Evolutionary conservation across 2,888 invertebrate species (phyloP), one percentile per base, ranked within the genome.

Genomic region (Rhagophthalmus giganteus): DNA sequence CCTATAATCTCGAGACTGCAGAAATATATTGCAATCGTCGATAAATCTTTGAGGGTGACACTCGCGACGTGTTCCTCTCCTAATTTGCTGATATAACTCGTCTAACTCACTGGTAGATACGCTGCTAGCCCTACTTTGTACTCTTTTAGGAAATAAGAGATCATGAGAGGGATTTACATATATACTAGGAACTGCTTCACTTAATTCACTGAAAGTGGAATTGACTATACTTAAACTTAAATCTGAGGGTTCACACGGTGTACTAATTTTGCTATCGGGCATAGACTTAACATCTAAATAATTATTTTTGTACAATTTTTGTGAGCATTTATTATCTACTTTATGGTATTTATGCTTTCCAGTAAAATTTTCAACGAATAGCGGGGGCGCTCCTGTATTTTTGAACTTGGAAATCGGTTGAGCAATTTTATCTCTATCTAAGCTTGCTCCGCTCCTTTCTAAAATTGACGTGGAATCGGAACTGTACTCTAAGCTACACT

Each of bases 21-120:
- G 27, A 16, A 24, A 15, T n/a, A 44, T 31, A 53, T 52, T 42
- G 15, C 9, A 39, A 41, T 32, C 38, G 16, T 31, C 41, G 6
- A 42, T 30, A 37, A 30, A 44, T 16, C 26, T 52, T 11, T 27
- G 45, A 11, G 32, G n/a, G 24, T 45, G 12, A 12, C 32, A 15
- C 15, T 16, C 33, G 71, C 41, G 75, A 74, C 49, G 76, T 66
- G 66, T 63, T 10, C 70, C 61, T 59, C 82, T 76, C 9, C 81
- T 78, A 31, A 87, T 86, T 64, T 84, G 84, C 60, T 86, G 84
- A 67, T 87, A 87, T 5, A 87, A 74, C 65, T 86, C 86, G 63
- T 87, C 87, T 37, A 87, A 75, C 59, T 83, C 83, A 63, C 82
- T 82, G 2, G 73, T 72, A 1, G 72, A 75, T 0, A 79, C 80